Conservation (phyloP, 2,797 vertebrate species). For the Amblyopsis hoosieri region DNA sequence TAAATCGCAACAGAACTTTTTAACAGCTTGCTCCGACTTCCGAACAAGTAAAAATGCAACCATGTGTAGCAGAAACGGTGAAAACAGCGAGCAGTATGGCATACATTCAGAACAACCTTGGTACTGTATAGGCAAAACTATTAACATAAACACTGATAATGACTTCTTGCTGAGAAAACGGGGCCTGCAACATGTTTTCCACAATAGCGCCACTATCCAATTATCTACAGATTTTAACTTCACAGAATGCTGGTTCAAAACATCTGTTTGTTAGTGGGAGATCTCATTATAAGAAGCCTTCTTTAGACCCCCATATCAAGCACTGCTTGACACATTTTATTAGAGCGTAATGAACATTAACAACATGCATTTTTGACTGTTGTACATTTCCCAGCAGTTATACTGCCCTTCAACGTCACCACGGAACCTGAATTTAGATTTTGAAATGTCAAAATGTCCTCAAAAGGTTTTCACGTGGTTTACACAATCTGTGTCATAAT, state of each 20-base stretch:
- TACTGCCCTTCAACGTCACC: conserved; percentile 19
- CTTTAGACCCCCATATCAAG: conserved; percentile 62
- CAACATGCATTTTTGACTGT: conserved; percentile 64
- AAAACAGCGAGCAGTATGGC: background rate
- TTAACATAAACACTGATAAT: conserved; percentile 75
- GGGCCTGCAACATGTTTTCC: conserved; percentile 64
- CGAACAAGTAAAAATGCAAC: background rate
- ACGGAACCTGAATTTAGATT: conserved; percentile 6
- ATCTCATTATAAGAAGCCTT: conserved; percentile 72
- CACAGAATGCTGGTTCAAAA: conserved; percentile 69
- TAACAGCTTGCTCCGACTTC: too few species aligned
- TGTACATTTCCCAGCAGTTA: conserved; percentile 54
- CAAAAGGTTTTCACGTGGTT: background rate
- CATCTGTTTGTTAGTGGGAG: conserved; percentile 78
- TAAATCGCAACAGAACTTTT: too few species aligned
- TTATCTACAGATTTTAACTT: conserved; percentile 78
- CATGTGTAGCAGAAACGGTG: conserved; percentile 28
- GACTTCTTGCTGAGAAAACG: conserved; percentile 63
- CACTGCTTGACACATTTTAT: conserved; percentile 67
- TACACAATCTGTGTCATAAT: too few species aligned
- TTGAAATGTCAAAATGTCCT: background rate
- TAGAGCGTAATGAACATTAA: conserved; percentile 66
- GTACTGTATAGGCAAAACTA: conserved; percentile 46
- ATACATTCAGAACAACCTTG: conserved; percentile 35
- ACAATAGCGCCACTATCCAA: conserved; percentile 74